Evolutionary conservation across 1,140 invertebrate species (phyloP), one percentile per base, ranked within the genome.

Genomic region (Trichomalopsis sarcophagae): DNA sequence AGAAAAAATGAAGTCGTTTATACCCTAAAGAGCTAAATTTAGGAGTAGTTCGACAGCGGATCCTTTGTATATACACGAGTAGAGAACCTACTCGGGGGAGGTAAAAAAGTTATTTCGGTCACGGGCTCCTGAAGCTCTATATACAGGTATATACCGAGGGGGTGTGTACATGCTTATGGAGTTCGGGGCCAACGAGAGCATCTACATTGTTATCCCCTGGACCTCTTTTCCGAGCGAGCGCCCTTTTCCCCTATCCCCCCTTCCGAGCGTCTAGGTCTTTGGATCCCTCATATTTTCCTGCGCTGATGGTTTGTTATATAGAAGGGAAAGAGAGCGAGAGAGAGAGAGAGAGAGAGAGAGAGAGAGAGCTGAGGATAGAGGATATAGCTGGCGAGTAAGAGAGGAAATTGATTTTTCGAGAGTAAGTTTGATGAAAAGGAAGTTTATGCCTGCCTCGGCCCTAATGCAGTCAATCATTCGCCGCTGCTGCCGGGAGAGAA

Each of bases 1-100:
- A 71, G 27, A 5, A 21, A 13, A 36, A 78, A 84, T 62, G 73
- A 79, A 84, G 66, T 62, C 27, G 40, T 23, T 40, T 27, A 27
- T 27, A 84, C 44, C 62, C 55, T 83, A 83, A 68, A 83, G 62
- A 79, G 62, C 68, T 84, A 79, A 79, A 84, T 85, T 85, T 81
- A 81, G 76, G 21, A 5, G 76, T 21, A 2, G 44, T 50, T n/a
- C 30, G 73, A 27, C 6, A 30, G 11, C 7, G 9, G 68, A 9
- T 44, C 40, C 40, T 44, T 71, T 71, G 30, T 71, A 71, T 71
- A 71, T 33, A 40, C 30, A 75, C 40, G 9, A 44, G 9, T 44
- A 68, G 40, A 44, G 40, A 11, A 7, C 40, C 10, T 33, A 27
- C 27, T 27, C 27, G 27, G 2, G 1, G 69, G 27, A 27, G 69